These are phyloP conservation scores for Melolontha melolontha DNA, from an alignment of 2,888 invertebrate genomes.

Conservation along the genomic window DNA sequence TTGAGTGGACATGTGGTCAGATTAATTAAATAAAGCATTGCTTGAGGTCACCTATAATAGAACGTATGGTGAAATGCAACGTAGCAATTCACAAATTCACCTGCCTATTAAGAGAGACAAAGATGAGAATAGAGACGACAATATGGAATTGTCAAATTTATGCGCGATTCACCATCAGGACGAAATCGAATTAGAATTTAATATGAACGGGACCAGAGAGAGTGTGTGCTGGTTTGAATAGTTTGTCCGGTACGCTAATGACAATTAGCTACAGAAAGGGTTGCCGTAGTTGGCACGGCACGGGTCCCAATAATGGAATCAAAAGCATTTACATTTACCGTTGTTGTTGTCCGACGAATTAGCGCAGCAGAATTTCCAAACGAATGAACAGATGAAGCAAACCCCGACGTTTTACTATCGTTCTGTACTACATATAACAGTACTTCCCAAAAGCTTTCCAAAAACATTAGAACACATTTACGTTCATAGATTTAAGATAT, in stretches of 20 bases:
- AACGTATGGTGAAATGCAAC: no score
- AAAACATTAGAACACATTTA: no score
- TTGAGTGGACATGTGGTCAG: no score
- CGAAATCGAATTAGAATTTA: slow-evolving; percentile 62
- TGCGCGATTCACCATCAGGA: slow-evolving; percentile 11
- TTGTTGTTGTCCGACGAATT: slow-evolving; percentile 49
- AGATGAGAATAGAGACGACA: no score
- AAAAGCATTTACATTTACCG: slow-evolving; percentile 59
- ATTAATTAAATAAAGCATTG: no score
- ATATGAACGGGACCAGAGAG: slow-evolving; percentile 57
- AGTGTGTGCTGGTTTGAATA: slow-evolving; percentile 56
- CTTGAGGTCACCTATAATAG: no score
- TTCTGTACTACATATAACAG: no score
- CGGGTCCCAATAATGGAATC: slow-evolving; percentile 58
- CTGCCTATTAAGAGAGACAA: no score
- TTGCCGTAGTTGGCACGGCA: slow-evolving; percentile 49
- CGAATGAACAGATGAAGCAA: slow-evolving; percentile 11
- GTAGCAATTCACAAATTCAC: no score
- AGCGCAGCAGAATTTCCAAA: slow-evolving; percentile 50
- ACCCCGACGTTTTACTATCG: not conserved
- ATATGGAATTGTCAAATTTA: no score
- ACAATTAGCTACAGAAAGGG: slow-evolving; percentile 63
- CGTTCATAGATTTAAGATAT: no score
- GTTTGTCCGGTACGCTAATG: slow-evolving; percentile 61
- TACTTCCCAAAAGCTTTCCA: no score